phyloP scores from a whole-genome alignment of 2,888 invertebrate genomes.

The Xestia ashworthii region DNA sequence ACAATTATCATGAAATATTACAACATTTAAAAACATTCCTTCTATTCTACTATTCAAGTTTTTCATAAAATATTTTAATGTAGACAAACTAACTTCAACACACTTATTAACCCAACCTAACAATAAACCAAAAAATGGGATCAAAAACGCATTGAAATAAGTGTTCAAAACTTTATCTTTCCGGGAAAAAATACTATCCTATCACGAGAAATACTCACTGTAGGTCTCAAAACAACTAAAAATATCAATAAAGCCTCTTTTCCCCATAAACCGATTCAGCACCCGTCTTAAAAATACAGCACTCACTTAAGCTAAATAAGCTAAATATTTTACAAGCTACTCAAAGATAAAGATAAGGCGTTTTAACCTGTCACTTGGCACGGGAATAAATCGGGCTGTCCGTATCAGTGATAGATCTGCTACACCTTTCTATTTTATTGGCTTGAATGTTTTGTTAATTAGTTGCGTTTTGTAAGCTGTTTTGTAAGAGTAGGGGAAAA shows the following conservation, averaged over 20 bases:
- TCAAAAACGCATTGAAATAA: neutral
- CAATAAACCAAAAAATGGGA: neutral
- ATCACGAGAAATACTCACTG: neutral
- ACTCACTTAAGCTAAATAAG: conserved; percentile 58
- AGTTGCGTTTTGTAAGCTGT: conserved; percentile 43
- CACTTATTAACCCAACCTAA: neutral
- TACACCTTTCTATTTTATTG: conserved; percentile 65
- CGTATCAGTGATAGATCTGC: conserved; percentile 67
- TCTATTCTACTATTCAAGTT: neutral
- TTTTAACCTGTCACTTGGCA: conserved; percentile 56
- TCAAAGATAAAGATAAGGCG: conserved; percentile 61
- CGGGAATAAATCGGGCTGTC: conserved; percentile 58
- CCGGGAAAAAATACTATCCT: neutral
- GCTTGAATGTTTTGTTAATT: conserved; percentile 62
- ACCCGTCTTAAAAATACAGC: conserved; percentile 55
- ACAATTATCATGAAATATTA: neutral
- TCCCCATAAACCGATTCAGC: neutral
- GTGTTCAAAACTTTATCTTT: neutral
- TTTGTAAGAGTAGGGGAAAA: conserved; percentile 18
- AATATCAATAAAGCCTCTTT: neutral
- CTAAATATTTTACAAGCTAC: conserved; percentile 63
- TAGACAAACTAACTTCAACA: no score
- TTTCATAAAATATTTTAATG: neutral
- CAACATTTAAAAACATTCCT: neutral
- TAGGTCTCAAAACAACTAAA: neutral